Percentiles rank a stretch among this genome's conserved stretches.
These are phyloP conservation scores for Mus spicilegus DNA, from an alignment of 2,113 vertebrate species.

Conservation along the genomic window DNA sequence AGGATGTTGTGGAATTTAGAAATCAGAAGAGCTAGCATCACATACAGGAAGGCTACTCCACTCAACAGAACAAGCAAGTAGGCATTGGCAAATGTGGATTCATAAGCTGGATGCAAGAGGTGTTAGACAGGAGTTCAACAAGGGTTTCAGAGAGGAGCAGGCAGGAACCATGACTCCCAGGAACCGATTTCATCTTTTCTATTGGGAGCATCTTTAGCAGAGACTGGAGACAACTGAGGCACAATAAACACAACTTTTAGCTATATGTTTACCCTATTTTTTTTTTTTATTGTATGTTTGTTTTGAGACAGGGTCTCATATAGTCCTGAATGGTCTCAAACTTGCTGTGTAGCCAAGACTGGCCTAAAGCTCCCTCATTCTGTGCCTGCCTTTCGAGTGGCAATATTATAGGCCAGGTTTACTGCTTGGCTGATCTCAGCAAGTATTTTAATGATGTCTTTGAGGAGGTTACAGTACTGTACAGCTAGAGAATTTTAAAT, in stretches of 20 bases:
- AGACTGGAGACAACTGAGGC: background rate
- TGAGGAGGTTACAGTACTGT: background rate
- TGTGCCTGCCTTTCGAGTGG: background rate
- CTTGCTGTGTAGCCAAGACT: background rate
- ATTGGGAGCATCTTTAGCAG: background rate
- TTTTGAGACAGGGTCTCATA: too few relatives aligned
- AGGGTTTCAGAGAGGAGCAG: background rate
- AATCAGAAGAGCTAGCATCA: constrained; percentile 5
- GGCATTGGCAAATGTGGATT: constrained; percentile 49
- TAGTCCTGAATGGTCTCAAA: too few relatives aligned
- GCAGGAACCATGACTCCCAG: background rate
- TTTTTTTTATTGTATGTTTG: background rate
- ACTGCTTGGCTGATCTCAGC: background rate
- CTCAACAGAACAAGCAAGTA: constrained; percentile 1
- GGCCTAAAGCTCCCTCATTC: background rate
- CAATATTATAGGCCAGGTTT: background rate
- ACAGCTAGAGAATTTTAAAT: background rate
- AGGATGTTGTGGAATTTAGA: background rate
- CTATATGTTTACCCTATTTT: background rate
- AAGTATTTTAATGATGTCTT: background rate
- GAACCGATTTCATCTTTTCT: background rate
- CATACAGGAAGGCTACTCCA: background rate
- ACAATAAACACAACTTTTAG: background rate
- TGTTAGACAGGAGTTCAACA: constrained; percentile 34
- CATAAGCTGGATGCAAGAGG: constrained; percentile 44